Base-by-base conservation (phyloP, 2,888 invertebrate genomes). In the Leptogaster cylindrica region DNA sequence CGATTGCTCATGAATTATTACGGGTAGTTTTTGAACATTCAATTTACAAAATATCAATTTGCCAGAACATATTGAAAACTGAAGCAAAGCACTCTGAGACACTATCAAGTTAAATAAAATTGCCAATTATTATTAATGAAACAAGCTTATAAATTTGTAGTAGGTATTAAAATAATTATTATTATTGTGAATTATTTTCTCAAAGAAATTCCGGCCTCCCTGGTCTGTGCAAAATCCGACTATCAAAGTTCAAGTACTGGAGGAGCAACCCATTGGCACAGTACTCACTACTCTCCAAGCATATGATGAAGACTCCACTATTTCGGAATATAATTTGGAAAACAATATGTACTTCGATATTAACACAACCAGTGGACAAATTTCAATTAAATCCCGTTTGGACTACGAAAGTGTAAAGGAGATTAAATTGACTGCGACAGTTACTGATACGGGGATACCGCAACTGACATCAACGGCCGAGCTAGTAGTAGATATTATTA, bases 371-470 rank as follows among this genome's bases (percentile, higher is more conserved):
- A 92, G 92, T 61, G 94, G 93, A 4, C 86, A 89, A 23, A 89
- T 95, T 2, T 89, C 88, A 74, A 89, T 90, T 0, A 88, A 86
- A 28, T 86, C 89, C 72, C 84, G 89, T 10, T 88, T 97, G 58
- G 95, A 97, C 81, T 96, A 89, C 78, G 97, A 97, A 77, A 83
- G 85, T 73, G 83, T 89, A 0, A 89, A 90, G 72, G 84, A 84
- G 44, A 83, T 93, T 2, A 89, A 90, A 77, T 93, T 96, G 76
- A 89, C 88, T 0, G 88, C 93, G 0, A 83, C 89, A 1, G 95
- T 93, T 0, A 90, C 87, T 73, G 97, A 97, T 79, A 90, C 90
- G 0, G 96, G 96, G 1, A 87, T 92, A 0, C 96, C 96, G 0
- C 89, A 90, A 74, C 82, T 92, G 50, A 90, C 92, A 2, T 85